Conservation (phyloP, 1,140 invertebrate species). For the Trinorchestia longiramus region DNA sequence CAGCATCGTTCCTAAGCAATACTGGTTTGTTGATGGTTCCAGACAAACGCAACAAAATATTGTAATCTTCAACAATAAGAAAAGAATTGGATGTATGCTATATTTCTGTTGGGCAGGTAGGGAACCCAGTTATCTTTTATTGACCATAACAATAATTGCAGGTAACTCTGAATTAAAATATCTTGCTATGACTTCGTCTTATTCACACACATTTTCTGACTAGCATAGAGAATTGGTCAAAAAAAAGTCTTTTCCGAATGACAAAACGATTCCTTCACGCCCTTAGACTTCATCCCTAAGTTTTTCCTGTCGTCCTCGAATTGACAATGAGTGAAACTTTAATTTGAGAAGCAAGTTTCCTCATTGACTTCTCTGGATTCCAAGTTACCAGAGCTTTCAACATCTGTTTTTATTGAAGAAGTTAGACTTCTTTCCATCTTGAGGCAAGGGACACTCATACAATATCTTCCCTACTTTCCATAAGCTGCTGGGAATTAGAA, state of each 20-base stretch:
- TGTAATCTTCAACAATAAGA: too few species aligned
- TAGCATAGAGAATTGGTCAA: not conserved
- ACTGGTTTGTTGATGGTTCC: too few species aligned
- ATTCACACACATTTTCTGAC: not conserved
- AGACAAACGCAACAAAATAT: too few species aligned
- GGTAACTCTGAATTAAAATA: not conserved
- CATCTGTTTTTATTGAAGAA: not conserved
- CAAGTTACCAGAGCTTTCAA: not conserved
- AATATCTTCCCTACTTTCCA: not conserved
- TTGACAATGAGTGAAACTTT: not conserved
- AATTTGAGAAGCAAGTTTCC: not conserved
- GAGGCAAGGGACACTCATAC: not conserved
- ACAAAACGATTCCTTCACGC: not conserved
- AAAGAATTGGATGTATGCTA: too few species aligned
- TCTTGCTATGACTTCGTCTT: not conserved
- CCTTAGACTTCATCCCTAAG: not conserved
- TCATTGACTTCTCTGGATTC: not conserved
- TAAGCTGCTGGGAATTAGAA: not conserved
- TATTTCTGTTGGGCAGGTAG: too few species aligned
- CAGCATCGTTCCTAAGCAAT: too few species aligned
- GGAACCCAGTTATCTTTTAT: too few species aligned
- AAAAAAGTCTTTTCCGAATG: not conserved
- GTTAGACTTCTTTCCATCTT: not conserved
- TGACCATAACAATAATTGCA: too few species aligned
- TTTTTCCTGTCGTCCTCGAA: not conserved